Conservation (phyloP, 1,140 invertebrate genomes). For the Caerostris darwini region DNA sequence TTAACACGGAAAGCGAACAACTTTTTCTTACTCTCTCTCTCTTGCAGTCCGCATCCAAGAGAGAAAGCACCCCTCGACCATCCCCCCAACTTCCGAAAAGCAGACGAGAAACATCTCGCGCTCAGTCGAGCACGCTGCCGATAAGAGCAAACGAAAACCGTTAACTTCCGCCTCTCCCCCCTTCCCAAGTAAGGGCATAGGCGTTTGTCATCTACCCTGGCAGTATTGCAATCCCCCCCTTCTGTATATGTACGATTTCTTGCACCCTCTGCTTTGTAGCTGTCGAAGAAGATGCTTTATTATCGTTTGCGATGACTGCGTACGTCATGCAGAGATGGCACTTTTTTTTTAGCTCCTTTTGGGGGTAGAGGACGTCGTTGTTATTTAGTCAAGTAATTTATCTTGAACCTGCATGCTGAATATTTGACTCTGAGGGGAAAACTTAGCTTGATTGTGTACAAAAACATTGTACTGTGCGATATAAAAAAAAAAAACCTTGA, state of each 20-base stretch:
- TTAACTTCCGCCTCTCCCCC: constrained; percentile 55
- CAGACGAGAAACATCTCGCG: constrained; percentile 73
- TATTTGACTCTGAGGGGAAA: no score
- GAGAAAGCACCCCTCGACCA: neutral
- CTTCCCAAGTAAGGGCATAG: neutral
- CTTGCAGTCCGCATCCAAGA: neutral
- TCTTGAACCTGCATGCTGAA: neutral
- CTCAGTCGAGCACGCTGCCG: constrained; percentile 54
- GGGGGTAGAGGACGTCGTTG: neutral
- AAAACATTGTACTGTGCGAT: no score
- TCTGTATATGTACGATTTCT: neutral
- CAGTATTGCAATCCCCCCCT: neutral
- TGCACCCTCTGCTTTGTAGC: neutral
- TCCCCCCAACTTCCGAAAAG: neutral
- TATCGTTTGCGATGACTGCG: neutral
- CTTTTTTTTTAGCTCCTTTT: neutral
- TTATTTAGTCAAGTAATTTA: neutral
- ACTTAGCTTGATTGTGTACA: no score
- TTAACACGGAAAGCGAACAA: neutral
- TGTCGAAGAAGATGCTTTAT: constrained; percentile 4
- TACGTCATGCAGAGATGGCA: neutral
- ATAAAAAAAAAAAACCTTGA: no score
- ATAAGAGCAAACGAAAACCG: constrained; percentile 66
- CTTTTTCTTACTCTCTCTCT: neutral
- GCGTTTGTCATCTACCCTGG: constrained; percentile 9